Percentiles rank a stretch among this genome's conserved stretches.
These are phyloP conservation scores for Desmodus rotundus DNA, from an alignment of 2,113 vertebrate species.

Conservation along the genomic window DNA sequence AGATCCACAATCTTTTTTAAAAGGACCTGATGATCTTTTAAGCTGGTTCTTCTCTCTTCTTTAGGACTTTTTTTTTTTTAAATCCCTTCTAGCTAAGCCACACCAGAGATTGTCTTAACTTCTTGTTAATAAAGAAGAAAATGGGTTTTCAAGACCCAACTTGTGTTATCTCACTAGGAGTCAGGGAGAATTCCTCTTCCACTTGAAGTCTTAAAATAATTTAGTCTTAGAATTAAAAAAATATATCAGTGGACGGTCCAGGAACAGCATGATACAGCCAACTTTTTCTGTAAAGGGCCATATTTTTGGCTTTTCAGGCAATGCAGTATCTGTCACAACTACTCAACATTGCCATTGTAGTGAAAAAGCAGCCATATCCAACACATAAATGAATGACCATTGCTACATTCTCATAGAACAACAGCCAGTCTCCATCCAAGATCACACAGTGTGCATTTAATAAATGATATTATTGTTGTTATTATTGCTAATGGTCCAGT, in stretches of 20 bases:
- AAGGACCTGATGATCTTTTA: not conserved
- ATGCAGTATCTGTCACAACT: not conserved
- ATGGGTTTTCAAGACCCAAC: not conserved
- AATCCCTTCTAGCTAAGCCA: not conserved
- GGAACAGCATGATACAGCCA: not conserved
- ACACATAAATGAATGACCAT: not conserved
- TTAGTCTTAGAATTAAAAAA: not conserved
- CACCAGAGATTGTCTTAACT: not conserved
- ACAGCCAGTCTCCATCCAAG: not conserved
- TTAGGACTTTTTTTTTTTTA: not conserved
- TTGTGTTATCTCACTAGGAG: not conserved
- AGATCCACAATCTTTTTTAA: not conserved
- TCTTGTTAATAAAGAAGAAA: slow-evolving; percentile 17
- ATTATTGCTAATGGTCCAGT: not conserved
- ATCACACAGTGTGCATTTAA: not conserved
- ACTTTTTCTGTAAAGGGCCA: not conserved
- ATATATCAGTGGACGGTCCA: not conserved
- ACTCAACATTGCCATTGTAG: not conserved
- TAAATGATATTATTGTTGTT: not conserved
- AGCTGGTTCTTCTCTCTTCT: not conserved
- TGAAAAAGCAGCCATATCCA: not conserved
- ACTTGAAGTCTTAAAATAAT: not conserved
- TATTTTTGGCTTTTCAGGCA: not conserved
- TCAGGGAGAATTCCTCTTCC: not conserved
- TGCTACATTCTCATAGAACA: not conserved